phyloP scores from a whole-genome alignment of 1,140 invertebrate species.

The Mycetomoellerius zeteki region DNA sequence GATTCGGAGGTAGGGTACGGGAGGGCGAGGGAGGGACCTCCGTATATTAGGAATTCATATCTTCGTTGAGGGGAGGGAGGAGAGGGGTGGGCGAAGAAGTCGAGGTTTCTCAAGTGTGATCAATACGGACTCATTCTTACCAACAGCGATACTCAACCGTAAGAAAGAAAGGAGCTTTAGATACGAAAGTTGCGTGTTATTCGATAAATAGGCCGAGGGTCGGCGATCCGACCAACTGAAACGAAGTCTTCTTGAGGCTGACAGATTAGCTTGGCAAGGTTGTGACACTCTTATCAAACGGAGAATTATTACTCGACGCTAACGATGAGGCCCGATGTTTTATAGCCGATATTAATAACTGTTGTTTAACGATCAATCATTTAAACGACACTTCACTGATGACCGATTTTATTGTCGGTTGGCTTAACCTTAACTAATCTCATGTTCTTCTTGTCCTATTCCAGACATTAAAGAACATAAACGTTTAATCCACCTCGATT shows the following conservation, averaged over 20 bases:
- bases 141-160: constrained; percentile 80
- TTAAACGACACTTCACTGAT: constrained; percentile 26
- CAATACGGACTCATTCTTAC: constrained; percentile 81
- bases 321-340: constrained; percentile 25
- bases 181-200: constrained; percentile 32
- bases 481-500: neutral
- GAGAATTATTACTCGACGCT: constrained; percentile 30
- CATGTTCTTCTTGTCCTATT: neutral
- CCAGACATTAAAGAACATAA: neutral
- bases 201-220: neutral
- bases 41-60: constrained; percentile 84
- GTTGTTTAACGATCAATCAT: constrained; percentile 60
- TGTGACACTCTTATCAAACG: constrained; percentile 57
- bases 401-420: constrained; percentile 11
- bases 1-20: constrained; percentile 48
- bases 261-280: constrained; percentile 45
- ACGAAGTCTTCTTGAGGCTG: constrained; percentile 33
- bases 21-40: neutral
- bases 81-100: constrained; percentile 49
- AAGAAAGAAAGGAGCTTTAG: neutral
- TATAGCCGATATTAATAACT: constrained; percentile 44
- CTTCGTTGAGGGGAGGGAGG: constrained; percentile 64
- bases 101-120: constrained; percentile 80
- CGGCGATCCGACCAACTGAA: neutral
- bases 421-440: constrained; percentile 11